Evolutionary conservation across 2,797 vertebrate species (phyloP).

Genomic region (Darevskia mixta): DNA sequence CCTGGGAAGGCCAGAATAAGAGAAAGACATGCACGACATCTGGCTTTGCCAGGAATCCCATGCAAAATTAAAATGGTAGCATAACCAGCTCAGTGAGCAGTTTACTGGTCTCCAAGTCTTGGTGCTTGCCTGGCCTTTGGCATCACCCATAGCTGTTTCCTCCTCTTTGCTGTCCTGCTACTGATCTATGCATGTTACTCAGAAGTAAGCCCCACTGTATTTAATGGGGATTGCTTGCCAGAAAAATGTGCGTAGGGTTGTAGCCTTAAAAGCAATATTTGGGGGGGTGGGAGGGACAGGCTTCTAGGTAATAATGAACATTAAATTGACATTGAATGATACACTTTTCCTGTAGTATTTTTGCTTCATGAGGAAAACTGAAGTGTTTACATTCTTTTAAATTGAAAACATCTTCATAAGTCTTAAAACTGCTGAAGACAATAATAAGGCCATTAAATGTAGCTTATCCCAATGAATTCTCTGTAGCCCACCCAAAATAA

Average conservation of each 20-base stretch:
- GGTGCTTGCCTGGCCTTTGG: neutral
- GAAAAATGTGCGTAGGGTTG: neutral
- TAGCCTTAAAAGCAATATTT: neutral
- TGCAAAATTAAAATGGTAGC: neutral
- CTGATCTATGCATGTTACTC: neutral
- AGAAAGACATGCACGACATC: neutral
- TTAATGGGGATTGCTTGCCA: neutral
- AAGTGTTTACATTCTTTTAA: neutral
- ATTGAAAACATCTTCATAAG: neutral
- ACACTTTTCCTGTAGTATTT: neutral
- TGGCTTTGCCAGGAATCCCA: too few relatives aligned
- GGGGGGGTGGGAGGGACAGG: neutral
- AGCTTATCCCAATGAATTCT: neutral
- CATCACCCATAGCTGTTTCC: neutral
- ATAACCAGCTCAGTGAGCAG: neutral
- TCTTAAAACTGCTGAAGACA: neutral
- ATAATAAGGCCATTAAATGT: neutral
- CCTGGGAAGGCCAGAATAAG: neutral
- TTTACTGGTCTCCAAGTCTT: neutral
- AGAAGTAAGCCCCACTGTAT: neutral
- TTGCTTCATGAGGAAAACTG: neutral
- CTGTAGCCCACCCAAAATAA: neutral
- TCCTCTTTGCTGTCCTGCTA: neutral
- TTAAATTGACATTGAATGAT: neutral
- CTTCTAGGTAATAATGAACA: neutral